These are phyloP conservation scores for Cryptotermes secundus DNA, from an alignment of 1,140 invertebrate species.

Conservation along the genomic window DNA sequence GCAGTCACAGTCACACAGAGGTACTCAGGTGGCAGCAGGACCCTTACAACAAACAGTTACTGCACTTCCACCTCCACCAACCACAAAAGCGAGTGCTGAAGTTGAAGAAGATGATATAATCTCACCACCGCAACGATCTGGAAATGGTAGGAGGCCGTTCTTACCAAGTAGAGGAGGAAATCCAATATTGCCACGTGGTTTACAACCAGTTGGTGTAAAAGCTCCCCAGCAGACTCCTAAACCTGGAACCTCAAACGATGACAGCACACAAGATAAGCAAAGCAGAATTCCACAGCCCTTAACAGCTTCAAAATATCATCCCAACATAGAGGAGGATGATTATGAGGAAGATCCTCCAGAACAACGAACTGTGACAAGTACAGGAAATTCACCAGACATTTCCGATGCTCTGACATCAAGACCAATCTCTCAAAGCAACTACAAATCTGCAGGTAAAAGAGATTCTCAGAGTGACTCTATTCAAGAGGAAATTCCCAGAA, in stretches of 20 bases:
- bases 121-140: not conserved
- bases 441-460: not conserved
- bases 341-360: not conserved
- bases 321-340: not conserved
- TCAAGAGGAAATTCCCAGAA: not conserved
- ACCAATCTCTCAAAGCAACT: not conserved
- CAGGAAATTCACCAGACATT: not conserved
- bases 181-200: not conserved
- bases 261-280: not conserved
- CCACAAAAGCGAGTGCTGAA: not conserved
- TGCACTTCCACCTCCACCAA: conserved; percentile 33
- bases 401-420: not conserved
- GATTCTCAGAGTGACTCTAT: not conserved
- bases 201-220: not conserved
- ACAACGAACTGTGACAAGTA: not conserved
- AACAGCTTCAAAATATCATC: not conserved
- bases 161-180: not conserved
- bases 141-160: not conserved
- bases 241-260: not conserved
- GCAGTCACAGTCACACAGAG: conserved; percentile 40
- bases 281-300: not conserved
- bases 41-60: conserved; percentile 40
- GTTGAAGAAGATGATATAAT: not conserved
- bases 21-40: conserved; percentile 39
- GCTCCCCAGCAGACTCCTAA: not conserved